These are phyloP conservation scores for Odontesthes bonariensis DNA, from an alignment of 2,113 vertebrate species.

Conservation along the genomic window DNA sequence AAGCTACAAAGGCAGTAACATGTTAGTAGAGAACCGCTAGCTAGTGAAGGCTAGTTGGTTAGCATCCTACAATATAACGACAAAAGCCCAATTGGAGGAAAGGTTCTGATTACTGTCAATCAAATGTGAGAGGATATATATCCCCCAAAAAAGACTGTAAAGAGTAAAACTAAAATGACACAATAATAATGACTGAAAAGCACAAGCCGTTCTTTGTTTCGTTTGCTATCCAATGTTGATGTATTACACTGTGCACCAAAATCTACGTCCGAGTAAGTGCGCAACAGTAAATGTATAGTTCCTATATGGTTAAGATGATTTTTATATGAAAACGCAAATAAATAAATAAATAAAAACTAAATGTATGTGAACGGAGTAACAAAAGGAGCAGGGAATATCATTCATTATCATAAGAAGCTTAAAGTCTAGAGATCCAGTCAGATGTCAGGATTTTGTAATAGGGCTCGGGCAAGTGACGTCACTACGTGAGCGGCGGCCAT, in stretches of 20 bases:
- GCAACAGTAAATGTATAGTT: constrained; percentile 9
- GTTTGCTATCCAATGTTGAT: constrained; percentile 30
- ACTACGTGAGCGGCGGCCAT: too few relatives aligned
- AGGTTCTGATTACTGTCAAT: neutral
- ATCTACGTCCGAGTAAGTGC: constrained; percentile 22
- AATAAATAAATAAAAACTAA: too few relatives aligned
- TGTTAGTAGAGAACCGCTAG: constrained; percentile 9
- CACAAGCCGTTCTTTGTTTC: constrained; percentile 34
- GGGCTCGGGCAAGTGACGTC: too few relatives aligned
- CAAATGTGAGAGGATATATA: neutral
- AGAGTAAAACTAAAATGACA: neutral
- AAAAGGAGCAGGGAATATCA: too few relatives aligned
- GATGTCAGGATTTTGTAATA: too few relatives aligned
- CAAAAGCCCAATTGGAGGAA: neutral
- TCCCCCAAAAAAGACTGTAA: neutral
- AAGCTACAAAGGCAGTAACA: neutral
- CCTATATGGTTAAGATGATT: neutral
- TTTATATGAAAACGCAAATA: neutral
- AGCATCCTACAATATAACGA: neutral
- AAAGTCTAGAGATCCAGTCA: too few relatives aligned
- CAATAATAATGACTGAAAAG: neutral
- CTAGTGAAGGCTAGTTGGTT: constrained; percentile 34
- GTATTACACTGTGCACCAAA: constrained; percentile 27
- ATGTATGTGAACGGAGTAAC: too few relatives aligned
- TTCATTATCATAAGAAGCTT: too few relatives aligned